These are phyloP conservation scores for Pentalonia nigronervosa DNA, from an alignment of 1,140 invertebrate species.

Conservation along the genomic window DNA sequence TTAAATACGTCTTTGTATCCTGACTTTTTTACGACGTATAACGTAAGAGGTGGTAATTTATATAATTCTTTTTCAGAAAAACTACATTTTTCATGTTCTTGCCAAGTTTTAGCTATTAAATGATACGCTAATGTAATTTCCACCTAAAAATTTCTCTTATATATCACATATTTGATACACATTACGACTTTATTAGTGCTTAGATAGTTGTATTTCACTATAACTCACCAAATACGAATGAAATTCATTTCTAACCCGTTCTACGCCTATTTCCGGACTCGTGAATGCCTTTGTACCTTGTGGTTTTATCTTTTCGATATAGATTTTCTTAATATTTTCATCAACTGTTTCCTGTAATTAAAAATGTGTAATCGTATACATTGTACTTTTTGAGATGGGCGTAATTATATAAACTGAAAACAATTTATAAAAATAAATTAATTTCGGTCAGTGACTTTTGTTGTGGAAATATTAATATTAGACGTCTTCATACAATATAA, in stretches of 20 bases:
- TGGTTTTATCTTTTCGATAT: neutral
- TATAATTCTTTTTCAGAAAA: conserved; percentile 68
- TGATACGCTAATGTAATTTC: conserved; percentile 68
- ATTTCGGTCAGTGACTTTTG: neutral
- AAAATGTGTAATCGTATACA: neutral
- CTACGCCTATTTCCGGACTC: neutral
- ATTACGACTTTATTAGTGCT: too few species aligned
- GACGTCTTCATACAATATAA: neutral
- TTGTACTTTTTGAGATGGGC: neutral
- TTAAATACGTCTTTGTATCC: conserved; percentile 68
- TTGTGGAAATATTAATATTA: neutral
- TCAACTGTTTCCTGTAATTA: conserved; percentile 14
- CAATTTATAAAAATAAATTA: too few species aligned
- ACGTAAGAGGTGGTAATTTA: conserved; percentile 66
- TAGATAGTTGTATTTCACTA: neutral
- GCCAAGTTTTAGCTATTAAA: conserved; percentile 68
- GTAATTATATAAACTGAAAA: neutral
- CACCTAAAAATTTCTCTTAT: conserved; percentile 63
- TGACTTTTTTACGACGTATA: conserved; percentile 67
- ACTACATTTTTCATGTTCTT: conserved; percentile 69
- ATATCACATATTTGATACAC: too few species aligned
- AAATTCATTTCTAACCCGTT: conserved; percentile 42
- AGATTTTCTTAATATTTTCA: conserved; percentile 23
- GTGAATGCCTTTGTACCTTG: neutral
- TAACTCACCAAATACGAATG: conserved; percentile 36